A percentile compares a stretch with the other conserved stretches of the same genome.
Evolutionary conservation across 2,113 vertebrate genomes (phyloP).

Genomic region (Potamarius usumacintae): DNA sequence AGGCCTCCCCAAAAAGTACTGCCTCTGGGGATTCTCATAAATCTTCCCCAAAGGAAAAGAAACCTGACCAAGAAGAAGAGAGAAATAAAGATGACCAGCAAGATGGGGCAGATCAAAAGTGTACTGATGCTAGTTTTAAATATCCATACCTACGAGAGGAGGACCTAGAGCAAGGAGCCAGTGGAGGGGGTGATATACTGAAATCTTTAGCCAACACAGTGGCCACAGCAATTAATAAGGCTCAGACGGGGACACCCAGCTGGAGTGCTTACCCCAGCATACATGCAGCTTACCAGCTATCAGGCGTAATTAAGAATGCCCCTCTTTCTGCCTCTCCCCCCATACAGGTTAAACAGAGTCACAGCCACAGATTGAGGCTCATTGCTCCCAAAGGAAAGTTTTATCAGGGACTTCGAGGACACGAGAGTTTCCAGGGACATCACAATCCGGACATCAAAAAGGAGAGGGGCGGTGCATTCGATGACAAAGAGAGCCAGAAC

Average conservation of each 20-base stretch:
- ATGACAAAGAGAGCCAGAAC: slow-evolving; percentile 77
- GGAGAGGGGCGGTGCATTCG: slow-evolving; percentile 81
- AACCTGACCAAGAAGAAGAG: slow-evolving; percentile 79
- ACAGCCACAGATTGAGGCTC: slow-evolving; percentile 87
- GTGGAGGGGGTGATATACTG: slow-evolving; percentile 93
- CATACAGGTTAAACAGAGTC: slow-evolving; percentile 85
- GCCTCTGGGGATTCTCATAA: slow-evolving; percentile 72
- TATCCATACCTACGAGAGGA: slow-evolving; percentile 96
- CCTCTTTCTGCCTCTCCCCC: slow-evolving; percentile 81
- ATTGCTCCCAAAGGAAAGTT: slow-evolving; percentile 93
- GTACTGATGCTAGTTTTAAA: slow-evolving; percentile 82
- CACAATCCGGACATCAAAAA: slow-evolving; percentile 86
- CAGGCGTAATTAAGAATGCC: slow-evolving; percentile 83
- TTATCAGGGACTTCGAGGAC: slow-evolving; percentile 64
- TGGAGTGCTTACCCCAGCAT: slow-evolving; percentile 99
- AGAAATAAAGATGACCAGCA: slow-evolving; percentile 81
- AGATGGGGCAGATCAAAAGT: slow-evolving; percentile 81
- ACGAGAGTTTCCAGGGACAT: slow-evolving; percentile 74
- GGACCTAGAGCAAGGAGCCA: slow-evolving; percentile 90
- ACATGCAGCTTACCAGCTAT: slow-evolving; percentile 95
- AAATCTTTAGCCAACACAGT: slow-evolving; percentile 96
- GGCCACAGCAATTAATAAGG: slow-evolving; percentile 78
- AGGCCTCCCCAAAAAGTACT: slow-evolving; percentile 73
- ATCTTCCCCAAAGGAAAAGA: slow-evolving; percentile 77
- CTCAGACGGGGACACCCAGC: slow-evolving; percentile 77